Evolutionary conservation across 2,113 vertebrate species (phyloP), one percentile per base, ranked within the genome.

Genomic region (Anhinga anhinga): DNA sequence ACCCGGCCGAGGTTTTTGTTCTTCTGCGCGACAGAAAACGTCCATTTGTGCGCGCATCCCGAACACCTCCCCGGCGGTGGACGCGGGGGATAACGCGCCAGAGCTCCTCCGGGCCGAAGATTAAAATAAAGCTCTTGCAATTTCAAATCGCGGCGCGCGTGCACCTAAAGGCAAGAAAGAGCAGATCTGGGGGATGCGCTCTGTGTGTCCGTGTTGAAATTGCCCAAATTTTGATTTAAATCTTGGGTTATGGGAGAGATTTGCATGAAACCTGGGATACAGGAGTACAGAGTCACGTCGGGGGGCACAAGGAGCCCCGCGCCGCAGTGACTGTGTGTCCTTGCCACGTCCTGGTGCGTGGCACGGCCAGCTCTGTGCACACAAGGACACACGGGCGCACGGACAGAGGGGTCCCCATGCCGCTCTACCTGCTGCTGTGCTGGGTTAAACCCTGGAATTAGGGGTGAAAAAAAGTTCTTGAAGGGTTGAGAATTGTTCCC

Each of bases 251-350:
- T 0, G 38, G 42, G 44, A 22, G 34, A n/a, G 19, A 2, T 44
- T 47, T 5, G 38, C 38, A 9, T 40, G 23, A n/a, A 79, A 32
- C 4, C 11, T 8, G 50, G 32, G 23, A 1, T 17, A 1, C 19
- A 4, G 80, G 18, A 8, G 23, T 4, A 7, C 5, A 2, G 10
- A 16, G 26, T 5, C 14, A 3, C 4, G 0, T 36, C 15, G 1
- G 0, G 15, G 36, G 67, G 29, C 36, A 29, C 29, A 36, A 63
- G 49, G 49, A 86, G 49, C 36, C 45, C 38, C 7, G 62, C 26
- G 11, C 20, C 2, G 5, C 36, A 30, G 53, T 3, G 34, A 7
- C 15, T 2, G 10, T 4, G 30, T 34, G 61, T 47, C 59, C 49
- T 13, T 5, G 20, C 36, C 36, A 9, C 2, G 13, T 36, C 62